These are phyloP conservation scores for Lasioglossum villosulum DNA, from an alignment of 2,888 invertebrate species.

Conservation along the genomic window DNA sequence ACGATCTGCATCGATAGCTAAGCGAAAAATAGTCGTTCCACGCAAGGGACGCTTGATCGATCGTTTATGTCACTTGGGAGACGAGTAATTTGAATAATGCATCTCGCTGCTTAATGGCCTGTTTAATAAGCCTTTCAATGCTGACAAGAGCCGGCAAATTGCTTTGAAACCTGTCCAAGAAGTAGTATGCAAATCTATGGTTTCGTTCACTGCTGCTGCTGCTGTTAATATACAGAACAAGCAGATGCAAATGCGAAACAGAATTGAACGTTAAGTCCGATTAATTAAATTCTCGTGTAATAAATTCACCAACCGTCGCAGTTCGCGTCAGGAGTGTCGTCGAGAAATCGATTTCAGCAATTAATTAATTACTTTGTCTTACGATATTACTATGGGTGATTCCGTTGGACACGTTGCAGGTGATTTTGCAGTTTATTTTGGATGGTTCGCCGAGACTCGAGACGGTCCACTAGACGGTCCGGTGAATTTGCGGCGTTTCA, in stretches of 20 bases:
- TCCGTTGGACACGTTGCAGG: background rate
- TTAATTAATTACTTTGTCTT: background rate
- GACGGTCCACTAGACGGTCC: constrained; percentile 43
- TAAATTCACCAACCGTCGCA: background rate
- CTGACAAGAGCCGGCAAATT: constrained; percentile 42
- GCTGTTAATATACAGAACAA: constrained; percentile 11
- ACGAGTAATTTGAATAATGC: constrained; percentile 54
- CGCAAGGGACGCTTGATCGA: constrained; percentile 33
- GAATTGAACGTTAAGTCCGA: constrained; percentile 3
- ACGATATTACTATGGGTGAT: background rate
- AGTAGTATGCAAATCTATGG: constrained; percentile 28
- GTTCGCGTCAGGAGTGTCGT: background rate
- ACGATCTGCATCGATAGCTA: background rate
- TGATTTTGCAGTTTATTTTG: constrained; percentile 22
- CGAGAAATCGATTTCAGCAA: background rate
- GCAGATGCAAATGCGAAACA: constrained; percentile 17
- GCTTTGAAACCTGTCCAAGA: constrained; percentile 51
- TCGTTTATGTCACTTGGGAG: constrained; percentile 31
- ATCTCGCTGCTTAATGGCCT: constrained; percentile 38
- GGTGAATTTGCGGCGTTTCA: constrained; percentile 57
- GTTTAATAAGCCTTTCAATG: constrained; percentile 46
- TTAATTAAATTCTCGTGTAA: constrained; percentile 38
- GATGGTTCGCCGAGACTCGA: constrained; percentile 26
- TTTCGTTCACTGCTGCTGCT: constrained; percentile 19
- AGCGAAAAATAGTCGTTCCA: constrained; percentile 2